These are phyloP conservation scores for Macrophya annulata DNA, from an alignment of 2,888 invertebrate species.

Conservation along the genomic window DNA sequence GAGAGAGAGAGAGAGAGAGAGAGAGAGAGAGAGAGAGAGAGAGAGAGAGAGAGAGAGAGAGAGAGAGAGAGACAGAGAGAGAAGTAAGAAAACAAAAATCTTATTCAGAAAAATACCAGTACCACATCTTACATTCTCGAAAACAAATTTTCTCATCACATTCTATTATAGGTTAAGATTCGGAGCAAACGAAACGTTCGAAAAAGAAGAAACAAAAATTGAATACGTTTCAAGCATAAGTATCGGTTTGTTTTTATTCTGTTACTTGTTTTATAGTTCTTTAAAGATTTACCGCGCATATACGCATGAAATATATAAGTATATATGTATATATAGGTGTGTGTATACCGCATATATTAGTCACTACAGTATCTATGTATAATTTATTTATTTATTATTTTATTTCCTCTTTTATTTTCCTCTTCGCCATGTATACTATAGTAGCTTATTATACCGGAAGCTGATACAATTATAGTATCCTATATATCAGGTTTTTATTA, in stretches of 20 bases:
- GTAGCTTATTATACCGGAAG: neutral
- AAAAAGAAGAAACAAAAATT: neutral
- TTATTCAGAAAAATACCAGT: neutral
- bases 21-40: neutral
- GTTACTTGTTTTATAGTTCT: neutral
- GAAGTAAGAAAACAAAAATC: no score
- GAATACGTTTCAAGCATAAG: neutral
- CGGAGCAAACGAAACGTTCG: neutral
- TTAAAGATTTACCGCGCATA: neutral
- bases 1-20: neutral
- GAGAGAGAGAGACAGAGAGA: neutral
- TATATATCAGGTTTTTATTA: neutral
- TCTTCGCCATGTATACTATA: neutral
- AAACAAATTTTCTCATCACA: conserved; percentile 9
- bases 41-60: neutral
- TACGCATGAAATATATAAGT: neutral
- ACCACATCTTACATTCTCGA: neutral
- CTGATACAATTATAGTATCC: neutral
- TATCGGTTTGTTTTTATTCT: conserved; percentile 2
- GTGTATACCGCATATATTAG: neutral
- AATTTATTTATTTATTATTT: neutral
- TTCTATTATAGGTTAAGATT: neutral
- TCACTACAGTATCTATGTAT: neutral
- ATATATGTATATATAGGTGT: neutral
- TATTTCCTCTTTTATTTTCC: neutral